Conservation (phyloP, 1,140 invertebrate species). For the Sesamia nonagrioides region DNA sequence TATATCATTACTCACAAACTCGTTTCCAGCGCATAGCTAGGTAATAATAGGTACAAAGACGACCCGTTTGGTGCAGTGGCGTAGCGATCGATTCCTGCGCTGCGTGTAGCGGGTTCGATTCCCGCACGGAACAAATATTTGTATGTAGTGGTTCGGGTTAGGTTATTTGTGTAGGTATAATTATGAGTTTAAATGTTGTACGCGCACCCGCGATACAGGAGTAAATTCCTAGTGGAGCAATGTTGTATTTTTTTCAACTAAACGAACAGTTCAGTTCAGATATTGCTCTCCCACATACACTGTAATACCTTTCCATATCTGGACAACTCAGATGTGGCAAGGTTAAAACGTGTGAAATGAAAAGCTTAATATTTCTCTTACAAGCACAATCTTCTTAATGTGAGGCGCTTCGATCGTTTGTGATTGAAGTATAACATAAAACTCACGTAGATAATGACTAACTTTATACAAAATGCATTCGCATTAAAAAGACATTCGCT, state of each 20-base stretch:
- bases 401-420: background rate
- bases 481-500: background rate
- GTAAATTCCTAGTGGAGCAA: too few relatives aligned
- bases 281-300: background rate
- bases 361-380: constrained; percentile 1
- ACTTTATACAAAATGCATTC: background rate
- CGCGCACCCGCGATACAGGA: too few relatives aligned
- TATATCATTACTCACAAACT: background rate
- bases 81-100: too few relatives aligned
- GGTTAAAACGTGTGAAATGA: background rate
- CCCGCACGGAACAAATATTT: too few relatives aligned
- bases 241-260: too few relatives aligned
- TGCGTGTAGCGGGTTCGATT: too few relatives aligned
- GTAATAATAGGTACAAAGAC: background rate
- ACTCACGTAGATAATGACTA: background rate
- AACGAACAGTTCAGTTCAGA: constrained; percentile 4
- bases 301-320: background rate
- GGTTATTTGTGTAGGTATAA: too few relatives aligned
- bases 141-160: too few relatives aligned
- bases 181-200: too few relatives aligned
- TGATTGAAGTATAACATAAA: background rate
- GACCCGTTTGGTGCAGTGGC: too few relatives aligned
- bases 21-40: background rate
- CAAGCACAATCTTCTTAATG: constrained; percentile 14
- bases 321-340: too few relatives aligned